Evolutionary conservation across 1,140 invertebrate species (phyloP), one percentile per base, ranked within the genome.

Genomic region (Zaprionus kolodkinae): DNA sequence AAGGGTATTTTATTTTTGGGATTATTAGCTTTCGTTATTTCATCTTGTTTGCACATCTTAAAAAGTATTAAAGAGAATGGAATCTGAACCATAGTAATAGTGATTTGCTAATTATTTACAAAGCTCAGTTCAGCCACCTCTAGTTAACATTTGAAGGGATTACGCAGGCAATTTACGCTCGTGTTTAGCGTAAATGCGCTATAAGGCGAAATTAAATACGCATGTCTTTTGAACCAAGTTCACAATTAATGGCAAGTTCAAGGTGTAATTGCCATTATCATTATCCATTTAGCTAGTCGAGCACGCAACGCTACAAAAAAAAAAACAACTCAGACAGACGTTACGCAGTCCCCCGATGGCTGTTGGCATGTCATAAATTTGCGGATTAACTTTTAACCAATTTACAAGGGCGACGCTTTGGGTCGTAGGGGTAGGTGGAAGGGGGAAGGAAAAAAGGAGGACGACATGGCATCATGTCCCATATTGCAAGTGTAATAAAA

Each of bases 341-440:
- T 64, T 45, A 74, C 77, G 55, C 60, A 81, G 59, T 77, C 65
- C 54, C 54, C 73, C 73, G 81, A 88, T 89, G 81, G 81, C 78
- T 88, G 86, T 88, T 88, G 85, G 85, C 85, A 89, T 88, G 81
- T 85, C 85, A 88, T 88, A 88, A 88, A 88, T 88, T 89, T 79
- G 71, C 81, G 85, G 85, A 88, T 88, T 88, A 88, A 88, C 85
- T 88, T 88, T 88, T 89, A 89, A 88, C 85, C 85, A 88, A 88
- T 88, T 88, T 88, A 88, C 85, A 88, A 83, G 78, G 59, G 56
- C n/a, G 36, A 77, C 73, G 27, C 27, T 21, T 2, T 30, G 27
- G 27, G 27, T 30, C 3, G 3, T 30, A 4, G 27, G 3, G 25
- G 15, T 10, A 10, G 6, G 12, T 2, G 9, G 36, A n/a, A 15